Percentiles rank a stretch among this genome's conserved stretches.
These are phyloP conservation scores for Macrosoma leucophasiata DNA, from an alignment of 2,888 invertebrate genomes.

Conservation along the genomic window DNA sequence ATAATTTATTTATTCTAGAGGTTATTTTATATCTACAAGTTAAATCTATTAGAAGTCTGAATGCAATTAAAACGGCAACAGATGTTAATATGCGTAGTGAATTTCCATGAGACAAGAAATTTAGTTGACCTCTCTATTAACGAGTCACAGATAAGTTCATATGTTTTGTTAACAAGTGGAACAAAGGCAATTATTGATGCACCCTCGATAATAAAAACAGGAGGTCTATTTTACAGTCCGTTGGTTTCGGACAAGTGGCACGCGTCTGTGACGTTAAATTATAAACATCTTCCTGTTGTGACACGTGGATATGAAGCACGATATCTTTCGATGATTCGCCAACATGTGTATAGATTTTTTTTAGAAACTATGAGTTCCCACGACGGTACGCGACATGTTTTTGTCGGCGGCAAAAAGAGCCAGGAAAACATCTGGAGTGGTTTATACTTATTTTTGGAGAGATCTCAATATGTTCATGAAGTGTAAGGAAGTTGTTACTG, in stretches of 20 bases:
- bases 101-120: too few species aligned
- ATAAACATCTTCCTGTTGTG: slow-evolving; percentile 56
- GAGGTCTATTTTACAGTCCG: slow-evolving; percentile 56
- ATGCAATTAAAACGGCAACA: too few species aligned
- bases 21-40: too few species aligned
- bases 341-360: slow-evolving; percentile 54
- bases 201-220: slow-evolving; percentile 37
- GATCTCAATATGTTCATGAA: slow-evolving; percentile 43
- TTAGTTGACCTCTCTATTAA: too few species aligned
- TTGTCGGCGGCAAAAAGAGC: slow-evolving; percentile 42
- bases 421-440: slow-evolving; percentile 62
- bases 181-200: slow-evolving; percentile 23
- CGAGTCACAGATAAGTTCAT: not conserved
- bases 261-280: slow-evolving; percentile 44
- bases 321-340: slow-evolving; percentile 37
- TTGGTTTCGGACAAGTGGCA: slow-evolving; percentile 54
- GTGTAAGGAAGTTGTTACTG: slow-evolving; percentile 39
- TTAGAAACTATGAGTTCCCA: slow-evolving; percentile 49
- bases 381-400: slow-evolving; percentile 57
- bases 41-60: too few species aligned
- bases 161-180: slow-evolving; percentile 11
- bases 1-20: too few species aligned
- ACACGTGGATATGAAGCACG: slow-evolving; percentile 47
- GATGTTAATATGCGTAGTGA: too few species aligned
- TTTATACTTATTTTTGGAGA: slow-evolving; percentile 51